These are phyloP conservation scores for Hylomyscus alleni DNA, from an alignment of 2,797 vertebrate genomes.

Conservation along the genomic window DNA sequence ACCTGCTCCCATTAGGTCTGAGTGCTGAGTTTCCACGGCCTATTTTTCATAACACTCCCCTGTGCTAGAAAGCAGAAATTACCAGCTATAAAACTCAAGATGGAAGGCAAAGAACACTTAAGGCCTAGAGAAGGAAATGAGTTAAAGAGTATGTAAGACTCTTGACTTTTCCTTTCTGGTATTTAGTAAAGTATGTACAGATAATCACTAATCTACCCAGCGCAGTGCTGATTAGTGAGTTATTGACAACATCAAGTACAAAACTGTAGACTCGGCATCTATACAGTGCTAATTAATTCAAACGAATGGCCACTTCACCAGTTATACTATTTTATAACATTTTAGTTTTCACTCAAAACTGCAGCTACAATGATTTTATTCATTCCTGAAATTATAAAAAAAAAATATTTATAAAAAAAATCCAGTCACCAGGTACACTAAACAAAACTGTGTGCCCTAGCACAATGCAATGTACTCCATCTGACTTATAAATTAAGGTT, in stretches of 20 bases:
- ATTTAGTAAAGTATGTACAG: not conserved
- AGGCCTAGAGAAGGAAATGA: conserved; percentile 45
- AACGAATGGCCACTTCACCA: not conserved
- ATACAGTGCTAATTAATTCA: not conserved
- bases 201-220: conserved; percentile 3
- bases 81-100: conserved; percentile 61
- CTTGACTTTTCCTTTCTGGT: conserved; percentile 45
- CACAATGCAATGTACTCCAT: not conserved
- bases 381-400: conserved; percentile 48
- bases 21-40: not conserved
- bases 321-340: conserved; percentile 5
- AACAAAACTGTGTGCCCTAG: not conserved
- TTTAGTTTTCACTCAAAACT: conserved; percentile 34
- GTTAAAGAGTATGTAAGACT: conserved; percentile 19
- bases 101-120: conserved; percentile 58
- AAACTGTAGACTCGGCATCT: not conserved
- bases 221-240: not conserved
- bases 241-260: conserved; percentile 3
- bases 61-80: conserved; percentile 28
- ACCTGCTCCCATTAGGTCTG: not conserved
- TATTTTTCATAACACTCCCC: conserved; percentile 43
- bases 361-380: not conserved
- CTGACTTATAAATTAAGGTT: conserved; percentile 34
- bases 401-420: conserved; percentile 6
- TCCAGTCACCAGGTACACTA: not conserved